Evolutionary conservation across 1,140 invertebrate genomes (phyloP).

Genomic region (Lasioglossum baleicum): DNA sequence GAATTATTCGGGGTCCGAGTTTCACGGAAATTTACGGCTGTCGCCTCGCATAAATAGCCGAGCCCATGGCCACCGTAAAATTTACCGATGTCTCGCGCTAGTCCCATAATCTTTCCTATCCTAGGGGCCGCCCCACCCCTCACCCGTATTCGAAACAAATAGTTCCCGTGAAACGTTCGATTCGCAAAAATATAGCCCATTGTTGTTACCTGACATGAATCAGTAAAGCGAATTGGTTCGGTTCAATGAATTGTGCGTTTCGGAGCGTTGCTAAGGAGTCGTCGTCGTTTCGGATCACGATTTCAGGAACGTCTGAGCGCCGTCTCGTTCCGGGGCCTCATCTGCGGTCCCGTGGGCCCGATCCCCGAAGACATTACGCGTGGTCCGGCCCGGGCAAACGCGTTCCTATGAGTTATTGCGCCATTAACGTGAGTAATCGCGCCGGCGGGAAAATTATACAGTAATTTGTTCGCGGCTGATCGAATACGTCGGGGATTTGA

Average conservation of each 20-base stretch:
- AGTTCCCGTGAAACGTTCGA: no score
- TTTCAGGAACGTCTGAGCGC: neutral
- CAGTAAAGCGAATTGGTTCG: no score
- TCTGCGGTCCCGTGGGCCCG: constrained; percentile 9
- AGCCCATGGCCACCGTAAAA: neutral
- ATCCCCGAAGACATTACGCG: constrained; percentile 33
- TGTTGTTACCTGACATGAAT: no score
- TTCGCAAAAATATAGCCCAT: no score
- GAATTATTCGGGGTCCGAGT: no score
- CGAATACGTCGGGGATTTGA: constrained; percentile 44
- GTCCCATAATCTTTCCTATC: no score
- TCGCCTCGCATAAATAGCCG: no score
- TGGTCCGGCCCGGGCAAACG: constrained; percentile 27
- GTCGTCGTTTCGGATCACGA: neutral
- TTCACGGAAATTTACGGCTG: no score
- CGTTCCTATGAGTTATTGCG: constrained; percentile 49
- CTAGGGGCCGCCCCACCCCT: no score
- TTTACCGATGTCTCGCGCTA: neutral
- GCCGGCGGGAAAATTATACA: constrained; percentile 50
- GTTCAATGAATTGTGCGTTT: no score
- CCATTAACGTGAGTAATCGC: constrained; percentile 47
- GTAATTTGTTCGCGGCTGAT: constrained; percentile 49
- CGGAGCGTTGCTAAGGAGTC: neutral
- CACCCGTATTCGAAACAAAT: no score
- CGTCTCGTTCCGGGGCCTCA: neutral